A percentile compares a stretch with the other conserved stretches of the same genome.
Conservation (phyloP, 2,797 vertebrate genomes). For the Lycodopsis pacificus region DNA sequence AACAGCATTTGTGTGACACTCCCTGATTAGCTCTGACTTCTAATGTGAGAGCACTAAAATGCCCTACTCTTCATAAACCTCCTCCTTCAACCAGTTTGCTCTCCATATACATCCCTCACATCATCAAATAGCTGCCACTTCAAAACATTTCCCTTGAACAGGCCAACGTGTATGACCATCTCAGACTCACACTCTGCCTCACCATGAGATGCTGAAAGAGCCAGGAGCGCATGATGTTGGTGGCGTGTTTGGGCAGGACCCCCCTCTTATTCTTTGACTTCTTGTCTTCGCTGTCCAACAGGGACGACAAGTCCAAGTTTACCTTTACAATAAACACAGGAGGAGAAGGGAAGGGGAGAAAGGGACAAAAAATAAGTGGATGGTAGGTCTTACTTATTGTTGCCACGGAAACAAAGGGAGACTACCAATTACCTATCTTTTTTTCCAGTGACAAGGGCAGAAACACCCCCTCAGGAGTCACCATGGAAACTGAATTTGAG, state of each 20-base stretch:
- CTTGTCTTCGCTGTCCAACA: constrained; percentile 97
- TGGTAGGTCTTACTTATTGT: constrained; percentile 78
- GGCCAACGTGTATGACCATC: background rate
- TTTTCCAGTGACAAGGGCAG: constrained; percentile 73
- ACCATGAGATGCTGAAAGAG: constrained; percentile 99
- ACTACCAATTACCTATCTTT: constrained; percentile 78
- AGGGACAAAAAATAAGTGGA: constrained; percentile 41
- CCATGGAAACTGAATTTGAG: constrained; percentile 87
- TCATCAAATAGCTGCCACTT: background rate
- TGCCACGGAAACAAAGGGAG: constrained; percentile 87
- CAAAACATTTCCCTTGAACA: background rate
- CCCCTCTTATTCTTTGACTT: constrained; percentile 99
- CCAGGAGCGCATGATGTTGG: constrained; percentile 99
- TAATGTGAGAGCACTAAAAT: constrained; percentile 1
- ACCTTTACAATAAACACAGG: constrained; percentile 81
- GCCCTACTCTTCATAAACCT: background rate
- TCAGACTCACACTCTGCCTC: constrained; percentile 65
- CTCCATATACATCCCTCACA: background rate
- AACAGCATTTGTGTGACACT: background rate
- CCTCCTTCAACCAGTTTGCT: background rate
- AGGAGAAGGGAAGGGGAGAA: constrained; percentile 30
- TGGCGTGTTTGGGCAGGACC: constrained; percentile 97
- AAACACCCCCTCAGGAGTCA: constrained; percentile 82
- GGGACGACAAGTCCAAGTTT: constrained; percentile 95
- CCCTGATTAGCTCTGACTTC: background rate